Conservation (phyloP, 2,797 vertebrate genomes). For the Enteromius unitaeniatus region DNA sequence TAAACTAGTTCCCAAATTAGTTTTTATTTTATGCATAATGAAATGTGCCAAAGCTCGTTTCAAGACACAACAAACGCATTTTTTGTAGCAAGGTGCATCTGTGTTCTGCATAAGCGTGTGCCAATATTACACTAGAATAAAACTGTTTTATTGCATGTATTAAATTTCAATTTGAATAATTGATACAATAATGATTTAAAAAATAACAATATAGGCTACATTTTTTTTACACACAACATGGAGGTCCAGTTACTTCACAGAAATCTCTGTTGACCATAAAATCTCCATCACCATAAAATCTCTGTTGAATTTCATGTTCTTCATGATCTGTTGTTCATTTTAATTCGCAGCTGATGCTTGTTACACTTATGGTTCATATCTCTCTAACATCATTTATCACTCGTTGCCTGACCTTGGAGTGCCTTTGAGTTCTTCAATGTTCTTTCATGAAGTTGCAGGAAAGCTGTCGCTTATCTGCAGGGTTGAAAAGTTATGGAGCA, state of each 20-base stretch:
- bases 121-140: background rate
- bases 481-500: conserved; percentile 66
- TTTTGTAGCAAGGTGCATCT: background rate
- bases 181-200: too few relatives aligned
- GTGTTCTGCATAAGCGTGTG: background rate
- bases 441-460: conserved; percentile 62
- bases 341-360: conserved; percentile 7
- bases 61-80: background rate
- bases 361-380: background rate
- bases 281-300: background rate
- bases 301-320: background rate
- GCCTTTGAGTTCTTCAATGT: conserved; percentile 47
- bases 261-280: too few relatives aligned
- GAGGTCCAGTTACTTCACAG: background rate
- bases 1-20: background rate
- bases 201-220: too few relatives aligned
- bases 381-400: background rate
- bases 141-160: background rate
- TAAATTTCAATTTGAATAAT: background rate
- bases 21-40: background rate
- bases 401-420: conserved; percentile 27
- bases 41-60: background rate
- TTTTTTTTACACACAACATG: background rate
- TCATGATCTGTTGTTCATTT: background rate
- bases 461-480: conserved; percentile 67